phyloP scores from a whole-genome alignment of 2,797 vertebrate species.

The Morus bassanus region DNA sequence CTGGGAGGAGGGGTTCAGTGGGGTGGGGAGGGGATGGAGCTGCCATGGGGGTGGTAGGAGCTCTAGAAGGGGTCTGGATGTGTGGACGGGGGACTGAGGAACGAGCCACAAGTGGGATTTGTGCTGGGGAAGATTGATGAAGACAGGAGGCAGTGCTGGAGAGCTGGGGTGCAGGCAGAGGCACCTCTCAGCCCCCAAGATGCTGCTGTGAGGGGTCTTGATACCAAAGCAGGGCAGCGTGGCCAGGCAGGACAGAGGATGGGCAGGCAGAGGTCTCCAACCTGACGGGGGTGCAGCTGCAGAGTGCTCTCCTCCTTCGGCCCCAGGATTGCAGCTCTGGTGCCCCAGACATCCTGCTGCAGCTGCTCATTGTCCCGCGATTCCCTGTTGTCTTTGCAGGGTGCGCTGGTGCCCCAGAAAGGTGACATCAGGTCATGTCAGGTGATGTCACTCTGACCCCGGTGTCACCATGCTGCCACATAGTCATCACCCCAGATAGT shows the following conservation, averaged over 20 bases:
- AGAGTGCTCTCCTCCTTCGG: not conserved
- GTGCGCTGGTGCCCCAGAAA: not conserved
- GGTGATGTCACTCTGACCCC: not conserved
- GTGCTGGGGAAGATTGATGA: not conserved
- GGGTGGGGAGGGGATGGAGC: too few species aligned
- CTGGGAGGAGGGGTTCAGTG: too few species aligned
- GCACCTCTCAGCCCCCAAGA: not conserved
- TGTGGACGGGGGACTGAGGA: not conserved
- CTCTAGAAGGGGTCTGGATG: not conserved
- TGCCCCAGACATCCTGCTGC: not conserved
- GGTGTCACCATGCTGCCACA: not conserved
- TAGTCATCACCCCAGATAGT: not conserved
- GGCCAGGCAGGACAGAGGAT: not conserved
- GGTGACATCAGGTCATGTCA: not conserved
- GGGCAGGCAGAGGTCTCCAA: not conserved
- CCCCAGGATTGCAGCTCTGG: not conserved
- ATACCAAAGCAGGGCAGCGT: not conserved
- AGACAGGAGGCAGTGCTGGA: not conserved
- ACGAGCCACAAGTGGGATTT: not conserved
- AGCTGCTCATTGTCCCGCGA: not conserved
- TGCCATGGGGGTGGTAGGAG: not conserved
- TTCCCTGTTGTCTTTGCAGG: not conserved
- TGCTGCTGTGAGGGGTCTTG: not conserved
- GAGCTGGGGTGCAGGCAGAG: not conserved
- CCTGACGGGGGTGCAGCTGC: not conserved